Percentiles rank a stretch among this genome's conserved stretches.
Conservation (phyloP, 1,140 invertebrate genomes). For the Cheumatopsyche charites region DNA sequence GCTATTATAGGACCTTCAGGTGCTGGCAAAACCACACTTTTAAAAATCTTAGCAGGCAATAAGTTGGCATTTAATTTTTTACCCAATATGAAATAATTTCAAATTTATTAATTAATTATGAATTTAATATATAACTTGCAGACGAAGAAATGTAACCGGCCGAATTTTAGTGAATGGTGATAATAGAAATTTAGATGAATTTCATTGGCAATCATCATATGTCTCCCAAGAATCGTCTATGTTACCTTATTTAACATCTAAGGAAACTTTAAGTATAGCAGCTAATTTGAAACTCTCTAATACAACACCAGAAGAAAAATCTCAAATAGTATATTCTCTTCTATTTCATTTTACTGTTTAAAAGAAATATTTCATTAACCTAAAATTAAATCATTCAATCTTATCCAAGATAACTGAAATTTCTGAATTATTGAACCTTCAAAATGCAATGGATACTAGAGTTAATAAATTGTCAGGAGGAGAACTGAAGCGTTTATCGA, state of each 20-base stretch:
- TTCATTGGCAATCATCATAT: slow-evolving; percentile 93
- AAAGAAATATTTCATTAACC: neutral
- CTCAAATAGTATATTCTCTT: too few relatives aligned
- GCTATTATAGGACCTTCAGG: slow-evolving; percentile 87
- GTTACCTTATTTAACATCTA: slow-evolving; percentile 88
- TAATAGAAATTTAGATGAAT: slow-evolving; percentile 84
- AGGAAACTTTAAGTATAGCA: slow-evolving; percentile 92
- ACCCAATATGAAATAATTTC: slow-evolving; percentile 15
- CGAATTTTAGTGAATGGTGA: slow-evolving; percentile 84
- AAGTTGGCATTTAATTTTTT: slow-evolving; percentile 57
- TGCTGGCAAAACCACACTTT: slow-evolving; percentile 82
- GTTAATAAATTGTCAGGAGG: slow-evolving; percentile 77
- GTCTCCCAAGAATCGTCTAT: slow-evolving; percentile 98
- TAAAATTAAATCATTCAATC: slow-evolving; percentile 2
- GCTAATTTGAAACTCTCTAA: slow-evolving; percentile 87
- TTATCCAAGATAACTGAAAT: slow-evolving; percentile 63
- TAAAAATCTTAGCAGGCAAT: slow-evolving; percentile 80
- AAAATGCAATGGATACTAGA: slow-evolving; percentile 68
- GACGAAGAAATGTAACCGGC: slow-evolving; percentile 76
- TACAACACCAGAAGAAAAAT: slow-evolving; percentile 50
- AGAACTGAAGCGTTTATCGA: slow-evolving; percentile 83
- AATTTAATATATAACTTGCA: slow-evolving; percentile 53
- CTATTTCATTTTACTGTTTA: neutral
- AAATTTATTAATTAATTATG: slow-evolving; percentile 17
- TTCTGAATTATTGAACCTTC: slow-evolving; percentile 63